Conservation (phyloP, 2,888 invertebrate genomes). For the Baronia brevicornis region DNA sequence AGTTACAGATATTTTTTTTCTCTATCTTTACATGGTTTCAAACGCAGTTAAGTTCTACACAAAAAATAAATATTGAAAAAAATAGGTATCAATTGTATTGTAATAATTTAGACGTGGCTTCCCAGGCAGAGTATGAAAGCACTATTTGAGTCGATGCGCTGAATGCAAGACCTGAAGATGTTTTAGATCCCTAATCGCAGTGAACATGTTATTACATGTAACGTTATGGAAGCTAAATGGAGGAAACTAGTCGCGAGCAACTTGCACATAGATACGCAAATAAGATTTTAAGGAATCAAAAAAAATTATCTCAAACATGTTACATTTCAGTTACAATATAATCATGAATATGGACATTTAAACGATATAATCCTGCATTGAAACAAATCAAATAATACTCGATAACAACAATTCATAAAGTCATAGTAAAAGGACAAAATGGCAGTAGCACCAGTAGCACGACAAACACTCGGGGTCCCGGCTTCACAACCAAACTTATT, state of each 20-base stretch:
- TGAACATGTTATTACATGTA: no score
- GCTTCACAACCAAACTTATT: slow-evolving; percentile 74
- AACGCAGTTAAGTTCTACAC: no score
- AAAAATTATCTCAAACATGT: slow-evolving; percentile 35
- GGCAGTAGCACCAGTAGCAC: slow-evolving; percentile 55
- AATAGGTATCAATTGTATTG: no score
- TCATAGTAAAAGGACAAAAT: slow-evolving; percentile 40
- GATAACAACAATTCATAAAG: slow-evolving; percentile 63
- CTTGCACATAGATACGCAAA: slow-evolving; percentile 10
- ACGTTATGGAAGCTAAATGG: no score
- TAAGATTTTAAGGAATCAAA: slow-evolving; percentile 15
- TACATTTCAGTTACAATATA: slow-evolving; percentile 74
- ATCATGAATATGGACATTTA: slow-evolving; percentile 52
- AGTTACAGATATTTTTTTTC: no score
- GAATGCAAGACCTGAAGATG: no score
- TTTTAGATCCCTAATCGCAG: no score
- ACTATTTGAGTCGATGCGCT: no score
- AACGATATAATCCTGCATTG: slow-evolving; percentile 57
- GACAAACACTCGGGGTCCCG: slow-evolving; percentile 44
- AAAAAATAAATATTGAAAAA: no score
- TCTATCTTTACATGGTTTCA: no score
- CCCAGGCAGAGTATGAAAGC: no score
- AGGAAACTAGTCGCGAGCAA: slow-evolving; percentile 3
- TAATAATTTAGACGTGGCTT: no score
- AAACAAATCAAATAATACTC: slow-evolving; percentile 60